Evolutionary conservation across 1,140 invertebrate genomes (phyloP).

Genomic region (Kradibia gibbosae): DNA sequence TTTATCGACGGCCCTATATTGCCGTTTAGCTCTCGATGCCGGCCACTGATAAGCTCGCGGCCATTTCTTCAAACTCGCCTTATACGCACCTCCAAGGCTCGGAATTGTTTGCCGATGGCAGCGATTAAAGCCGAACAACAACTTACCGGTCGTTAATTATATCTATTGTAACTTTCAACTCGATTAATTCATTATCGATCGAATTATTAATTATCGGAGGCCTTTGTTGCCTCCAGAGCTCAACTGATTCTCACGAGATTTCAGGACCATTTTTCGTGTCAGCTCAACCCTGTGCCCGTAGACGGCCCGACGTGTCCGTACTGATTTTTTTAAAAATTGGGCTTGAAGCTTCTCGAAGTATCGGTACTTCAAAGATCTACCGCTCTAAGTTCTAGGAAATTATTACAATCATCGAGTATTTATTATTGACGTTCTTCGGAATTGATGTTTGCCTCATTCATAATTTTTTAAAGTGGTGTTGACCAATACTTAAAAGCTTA

Average conservation of each 20-base stretch:
- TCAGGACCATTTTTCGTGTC: too few species aligned
- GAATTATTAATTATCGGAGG: neutral
- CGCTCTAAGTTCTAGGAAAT: too few species aligned
- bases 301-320: too few species aligned
- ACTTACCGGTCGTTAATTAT: neutral
- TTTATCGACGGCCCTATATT: too few species aligned
- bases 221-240: too few species aligned
- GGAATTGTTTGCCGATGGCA: neutral
- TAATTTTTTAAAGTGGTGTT: neutral
- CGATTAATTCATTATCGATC: neutral
- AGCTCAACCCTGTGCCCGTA: too few species aligned
- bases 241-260: too few species aligned
- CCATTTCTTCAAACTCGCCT: too few species aligned
- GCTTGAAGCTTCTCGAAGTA: neutral
- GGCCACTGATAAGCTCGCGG: too few species aligned
- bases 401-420: neutral
- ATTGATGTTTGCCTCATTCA: neutral
- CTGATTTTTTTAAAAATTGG: neutral
- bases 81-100: too few species aligned
- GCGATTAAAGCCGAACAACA: neutral
- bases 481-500: neutral
- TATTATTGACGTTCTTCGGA: slow-evolving; percentile 4
- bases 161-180: neutral
- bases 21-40: too few species aligned
- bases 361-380: too few species aligned